Evolutionary conservation across 2,888 invertebrate species (phyloP).

Genomic region (Autographa gamma): DNA sequence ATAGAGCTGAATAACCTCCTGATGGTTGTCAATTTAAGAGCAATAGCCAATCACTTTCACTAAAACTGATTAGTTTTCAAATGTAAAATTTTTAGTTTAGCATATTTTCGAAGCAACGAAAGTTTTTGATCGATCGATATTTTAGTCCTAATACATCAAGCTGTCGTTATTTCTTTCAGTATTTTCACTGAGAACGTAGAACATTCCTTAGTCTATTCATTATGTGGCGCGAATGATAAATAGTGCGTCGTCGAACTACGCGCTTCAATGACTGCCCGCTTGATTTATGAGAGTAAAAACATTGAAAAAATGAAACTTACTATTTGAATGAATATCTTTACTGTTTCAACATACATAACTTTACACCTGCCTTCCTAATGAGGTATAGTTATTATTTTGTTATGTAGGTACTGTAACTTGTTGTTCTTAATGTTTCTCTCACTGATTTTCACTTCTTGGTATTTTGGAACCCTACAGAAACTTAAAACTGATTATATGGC

Average conservation of each 20-base stretch:
- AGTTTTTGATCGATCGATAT: constrained; percentile 27
- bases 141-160: constrained; percentile 32
- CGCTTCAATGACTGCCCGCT: constrained; percentile 40
- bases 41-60: neutral
- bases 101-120: constrained; percentile 27
- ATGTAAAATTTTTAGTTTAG: neutral
- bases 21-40: too few relatives aligned
- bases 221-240: constrained; percentile 36
- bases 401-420: neutral
- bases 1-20: too few relatives aligned
- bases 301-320: constrained; percentile 26
- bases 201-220: constrained; percentile 32
- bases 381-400: neutral
- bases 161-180: constrained; percentile 28
- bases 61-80: neutral
- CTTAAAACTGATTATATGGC: too few relatives aligned
- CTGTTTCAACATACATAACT: constrained; percentile 14
- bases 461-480: neutral
- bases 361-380: neutral
- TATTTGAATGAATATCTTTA: constrained; percentile 26
- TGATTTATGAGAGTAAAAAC: constrained; percentile 44
- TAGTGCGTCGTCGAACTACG: constrained; percentile 25
- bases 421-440: neutral
- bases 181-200: constrained; percentile 47
- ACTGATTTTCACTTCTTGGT: neutral